Evolutionary conservation across 2,113 vertebrate genomes (phyloP), one percentile per base, ranked within the genome.

Genomic region (Gadus chalcogrammus): DNA sequence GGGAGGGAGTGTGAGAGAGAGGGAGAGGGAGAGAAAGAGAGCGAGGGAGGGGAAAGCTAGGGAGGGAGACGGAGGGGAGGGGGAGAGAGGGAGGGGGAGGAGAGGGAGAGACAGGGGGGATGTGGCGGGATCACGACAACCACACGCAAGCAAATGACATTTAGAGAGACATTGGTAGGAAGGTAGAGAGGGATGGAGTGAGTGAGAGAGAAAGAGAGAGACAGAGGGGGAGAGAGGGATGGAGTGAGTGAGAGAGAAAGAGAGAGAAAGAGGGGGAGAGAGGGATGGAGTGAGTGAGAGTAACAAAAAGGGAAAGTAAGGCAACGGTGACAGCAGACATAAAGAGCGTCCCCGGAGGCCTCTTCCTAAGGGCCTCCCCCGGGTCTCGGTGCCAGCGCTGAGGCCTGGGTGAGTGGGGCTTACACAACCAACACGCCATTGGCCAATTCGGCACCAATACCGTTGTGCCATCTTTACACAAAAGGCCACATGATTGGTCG

Each of bases 251-350:
- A 16, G 24, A 3, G 60, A n/a, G n/a, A n/a, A n/a, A n/a, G 62
- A 59, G 67, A 53, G 58, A n/a, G 58, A 60, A 27, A 31, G 42
- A 24, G 64, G 28, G 59, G 61, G 67, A 61, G 63, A 68, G 15
- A 31, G 22, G 15, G 24, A 63, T 11, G 15, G 22, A 63, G 61
- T 27, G 59, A 24, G 24, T 0, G 60, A 16, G 24, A 3, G 60
- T n/a, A 31, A 24, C 20, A 13, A 48, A 24, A 27, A 24, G 9
- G 12, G 2, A 61, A 31, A 48, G 60, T 12, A 18, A 61, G 60
- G 24, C 17, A 9, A 61, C 9, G 12, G 60, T 22, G 38, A 5
- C n/a, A 27, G 22, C 61, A 62, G 61, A 24, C 18, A 61, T 62
- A 27, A 58, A 58, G 1, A n/a, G 20, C 3, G 22, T 61, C 12